phyloP scores from a whole-genome alignment of 2,797 vertebrate genomes.

The Sebastes glaucus region DNA sequence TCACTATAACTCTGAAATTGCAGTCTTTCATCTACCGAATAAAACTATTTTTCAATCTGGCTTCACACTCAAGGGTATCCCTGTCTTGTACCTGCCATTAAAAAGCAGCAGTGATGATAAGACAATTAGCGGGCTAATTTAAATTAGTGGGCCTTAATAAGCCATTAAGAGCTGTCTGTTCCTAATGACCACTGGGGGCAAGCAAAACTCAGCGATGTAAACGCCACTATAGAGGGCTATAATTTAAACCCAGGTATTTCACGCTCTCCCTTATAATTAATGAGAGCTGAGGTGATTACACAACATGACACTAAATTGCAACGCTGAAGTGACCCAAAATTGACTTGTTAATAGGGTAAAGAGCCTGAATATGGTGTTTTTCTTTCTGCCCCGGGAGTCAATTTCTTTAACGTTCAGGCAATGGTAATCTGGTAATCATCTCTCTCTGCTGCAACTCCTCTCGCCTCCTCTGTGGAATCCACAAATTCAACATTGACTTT shows the following conservation, averaged over 20 bases:
- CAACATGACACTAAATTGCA: constrained; percentile 32
- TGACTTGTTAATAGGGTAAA: constrained; percentile 57
- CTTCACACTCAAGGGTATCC: constrained; percentile 16
- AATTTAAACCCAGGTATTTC: constrained; percentile 49
- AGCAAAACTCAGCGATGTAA: constrained; percentile 48
- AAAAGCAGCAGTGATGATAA: constrained; percentile 52
- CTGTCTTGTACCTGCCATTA: constrained; percentile 45
- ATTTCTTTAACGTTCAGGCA: constrained; percentile 32
- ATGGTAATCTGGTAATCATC: constrained; percentile 66
- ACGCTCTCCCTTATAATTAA: constrained; percentile 52
- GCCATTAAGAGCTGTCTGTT: constrained; percentile 48
- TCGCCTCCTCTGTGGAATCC: constrained; percentile 26
- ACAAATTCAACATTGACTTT: constrained; percentile 52
- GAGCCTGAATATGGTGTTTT: constrained; percentile 43
- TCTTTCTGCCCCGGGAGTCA: constrained; percentile 27
- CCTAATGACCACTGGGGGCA: constrained; percentile 51
- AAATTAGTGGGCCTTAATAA: constrained; percentile 49
- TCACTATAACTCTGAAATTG: background rate
- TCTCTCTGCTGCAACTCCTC: constrained; percentile 26
- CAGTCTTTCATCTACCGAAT: background rate
- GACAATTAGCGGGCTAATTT: constrained; percentile 67
- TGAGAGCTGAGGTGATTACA: constrained; percentile 49
- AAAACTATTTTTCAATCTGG: constrained; percentile 4
- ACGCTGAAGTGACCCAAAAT: constrained; percentile 46
- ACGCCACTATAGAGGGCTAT: constrained; percentile 35